Conservation (phyloP, 2,888 invertebrate species). For the Pyrgus malvae region DNA sequence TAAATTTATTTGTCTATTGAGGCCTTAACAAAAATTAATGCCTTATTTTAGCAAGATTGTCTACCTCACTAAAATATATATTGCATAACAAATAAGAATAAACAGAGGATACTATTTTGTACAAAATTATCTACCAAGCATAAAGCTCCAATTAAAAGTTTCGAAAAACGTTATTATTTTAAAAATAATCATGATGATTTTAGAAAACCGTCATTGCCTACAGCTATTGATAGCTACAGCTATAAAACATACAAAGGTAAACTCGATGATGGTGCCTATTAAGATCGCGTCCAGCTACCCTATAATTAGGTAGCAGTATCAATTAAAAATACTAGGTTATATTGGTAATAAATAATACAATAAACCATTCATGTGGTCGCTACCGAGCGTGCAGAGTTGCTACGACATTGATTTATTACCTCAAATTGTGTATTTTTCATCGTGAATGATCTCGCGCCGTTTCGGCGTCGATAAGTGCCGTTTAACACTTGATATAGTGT, state of each 20-base stretch:
- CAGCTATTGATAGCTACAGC: slow-evolving; percentile 5
- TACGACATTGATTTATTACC: slow-evolving; percentile 72
- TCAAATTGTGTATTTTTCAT: slow-evolving; percentile 81
- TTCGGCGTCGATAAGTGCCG: slow-evolving; percentile 77
- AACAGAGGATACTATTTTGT: no score
- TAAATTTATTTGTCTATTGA: no score
- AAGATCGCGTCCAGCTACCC: slow-evolving; percentile 31
- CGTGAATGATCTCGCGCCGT: slow-evolving; percentile 67
- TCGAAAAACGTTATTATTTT: no score
- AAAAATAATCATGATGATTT: background rate
- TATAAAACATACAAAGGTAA: slow-evolving; percentile 22
- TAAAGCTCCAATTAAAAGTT: no score
- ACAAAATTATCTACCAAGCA: no score
- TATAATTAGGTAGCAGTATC: slow-evolving; percentile 56
- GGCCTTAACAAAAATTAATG: no score
- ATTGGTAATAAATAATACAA: slow-evolving; percentile 69
- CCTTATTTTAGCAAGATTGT: no score
- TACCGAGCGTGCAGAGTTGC: slow-evolving; percentile 48
- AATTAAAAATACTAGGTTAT: slow-evolving; percentile 55
- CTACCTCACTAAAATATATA: no score
- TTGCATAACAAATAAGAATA: no score
- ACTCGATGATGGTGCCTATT: slow-evolving; percentile 10
- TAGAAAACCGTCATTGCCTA: slow-evolving; percentile 2
- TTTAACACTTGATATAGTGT: slow-evolving; percentile 82
- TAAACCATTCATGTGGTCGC: slow-evolving; percentile 59